phyloP scores from a whole-genome alignment of 2,888 invertebrate species.

The Cantharis rustica region DNA sequence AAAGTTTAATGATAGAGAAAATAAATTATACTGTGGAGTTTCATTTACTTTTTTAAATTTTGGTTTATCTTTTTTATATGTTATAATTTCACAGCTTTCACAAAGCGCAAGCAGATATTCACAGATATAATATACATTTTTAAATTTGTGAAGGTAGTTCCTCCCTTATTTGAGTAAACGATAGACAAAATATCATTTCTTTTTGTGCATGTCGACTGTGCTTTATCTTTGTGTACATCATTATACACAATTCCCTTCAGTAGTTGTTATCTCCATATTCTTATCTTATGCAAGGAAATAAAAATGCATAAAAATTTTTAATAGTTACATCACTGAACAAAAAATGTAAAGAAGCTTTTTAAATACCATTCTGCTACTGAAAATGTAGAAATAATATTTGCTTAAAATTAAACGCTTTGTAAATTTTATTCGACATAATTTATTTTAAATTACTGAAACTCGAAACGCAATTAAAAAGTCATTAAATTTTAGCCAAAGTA shows the following conservation, averaged over 20 bases:
- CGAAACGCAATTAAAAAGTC: neutral
- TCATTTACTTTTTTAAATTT: neutral
- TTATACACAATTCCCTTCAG: neutral
- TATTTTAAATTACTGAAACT: neutral
- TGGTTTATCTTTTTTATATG: neutral
- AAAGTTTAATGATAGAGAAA: neutral
- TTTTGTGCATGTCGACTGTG: neutral
- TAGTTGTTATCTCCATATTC: neutral
- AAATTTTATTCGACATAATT: neutral
- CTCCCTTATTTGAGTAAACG: neutral
- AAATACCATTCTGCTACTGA: neutral
- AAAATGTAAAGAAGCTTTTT: neutral
- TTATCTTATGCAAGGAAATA: neutral
- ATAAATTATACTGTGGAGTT: neutral
- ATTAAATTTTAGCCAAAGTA: neutral
- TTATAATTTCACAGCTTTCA: neutral
- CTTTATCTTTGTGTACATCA: slow-evolving; percentile 1
- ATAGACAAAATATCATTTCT: neutral
- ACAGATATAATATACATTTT: neutral
- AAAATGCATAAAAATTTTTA: neutral
- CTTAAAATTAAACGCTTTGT: neutral
- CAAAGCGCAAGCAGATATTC: neutral
- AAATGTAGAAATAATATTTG: neutral
- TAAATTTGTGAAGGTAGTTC: neutral
- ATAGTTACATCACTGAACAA: neutral